Evolutionary conservation across 2,888 invertebrate genomes (phyloP).

Genomic region (Andrena chrysosceles): DNA sequence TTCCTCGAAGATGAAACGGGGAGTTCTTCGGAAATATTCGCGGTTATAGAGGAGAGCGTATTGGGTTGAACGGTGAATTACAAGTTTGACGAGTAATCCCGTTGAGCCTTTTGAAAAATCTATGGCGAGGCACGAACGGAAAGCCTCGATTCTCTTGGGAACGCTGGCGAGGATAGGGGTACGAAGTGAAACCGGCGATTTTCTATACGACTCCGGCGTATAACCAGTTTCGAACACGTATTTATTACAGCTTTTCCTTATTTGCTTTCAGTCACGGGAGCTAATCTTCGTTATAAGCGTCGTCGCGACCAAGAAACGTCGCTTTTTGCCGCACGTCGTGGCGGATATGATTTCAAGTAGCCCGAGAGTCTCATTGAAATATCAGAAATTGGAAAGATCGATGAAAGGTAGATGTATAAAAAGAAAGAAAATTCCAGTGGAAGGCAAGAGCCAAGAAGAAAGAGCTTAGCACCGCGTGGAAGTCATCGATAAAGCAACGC

Average conservation of each 20-base stretch:
- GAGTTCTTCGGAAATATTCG: background rate
- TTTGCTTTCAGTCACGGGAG: conserved; percentile 54
- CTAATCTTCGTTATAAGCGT: conserved; percentile 56
- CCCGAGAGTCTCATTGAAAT: no score
- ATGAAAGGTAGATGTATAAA: no score
- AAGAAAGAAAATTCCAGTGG: no score
- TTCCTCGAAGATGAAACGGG: background rate
- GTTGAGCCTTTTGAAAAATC: conserved; percentile 25
- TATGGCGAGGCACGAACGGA: conserved; percentile 18
- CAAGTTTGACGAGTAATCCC: conserved; percentile 6
- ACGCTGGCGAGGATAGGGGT: conserved; percentile 41
- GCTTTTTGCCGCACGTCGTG: conserved; percentile 17
- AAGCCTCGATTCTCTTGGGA: conserved; percentile 47
- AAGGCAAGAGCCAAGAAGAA: background rate
- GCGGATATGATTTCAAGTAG: background rate
- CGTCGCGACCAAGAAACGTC: conserved; percentile 21
- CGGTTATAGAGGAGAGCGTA: conserved; percentile 7
- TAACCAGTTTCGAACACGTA: conserved; percentile 55
- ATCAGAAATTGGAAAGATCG: background rate
- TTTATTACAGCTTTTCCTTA: conserved; percentile 62
- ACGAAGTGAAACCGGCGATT: conserved; percentile 57
- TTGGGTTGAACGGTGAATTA: conserved; percentile 2
- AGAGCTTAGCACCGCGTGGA: background rate
- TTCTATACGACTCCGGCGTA: conserved; percentile 36
- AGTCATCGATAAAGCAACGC: conserved; percentile 24